Percentiles rank a stretch among this genome's conserved stretches.
Conservation (phyloP, 2,113 vertebrate genomes). For the Camelus bactrianus region DNA sequence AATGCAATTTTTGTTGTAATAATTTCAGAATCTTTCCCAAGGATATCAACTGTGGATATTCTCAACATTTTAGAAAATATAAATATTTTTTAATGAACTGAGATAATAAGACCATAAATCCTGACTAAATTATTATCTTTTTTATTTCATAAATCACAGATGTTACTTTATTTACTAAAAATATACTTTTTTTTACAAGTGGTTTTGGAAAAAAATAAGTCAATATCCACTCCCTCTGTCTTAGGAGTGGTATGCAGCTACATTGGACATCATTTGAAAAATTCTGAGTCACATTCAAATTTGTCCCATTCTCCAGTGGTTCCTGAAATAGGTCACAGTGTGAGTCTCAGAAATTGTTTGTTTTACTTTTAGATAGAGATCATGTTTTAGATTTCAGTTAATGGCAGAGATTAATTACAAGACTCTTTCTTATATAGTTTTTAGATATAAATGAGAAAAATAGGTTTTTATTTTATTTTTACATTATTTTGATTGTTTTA, state of each 20-base stretch:
- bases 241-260: background rate
- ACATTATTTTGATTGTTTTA: background rate
- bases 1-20: background rate
- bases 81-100: background rate
- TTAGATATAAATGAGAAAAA: background rate
- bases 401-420: background rate
- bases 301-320: background rate
- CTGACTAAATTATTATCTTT: background rate
- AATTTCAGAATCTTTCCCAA: background rate
- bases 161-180: background rate
- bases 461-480: background rate
- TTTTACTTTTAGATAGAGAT: background rate
- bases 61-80: background rate
- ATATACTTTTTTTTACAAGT: background rate
- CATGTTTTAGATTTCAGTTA: background rate
- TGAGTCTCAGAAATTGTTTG: background rate
- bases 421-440: background rate
- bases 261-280: background rate
- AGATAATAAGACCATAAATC: background rate
- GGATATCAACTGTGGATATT: background rate
- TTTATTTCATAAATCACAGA: background rate
- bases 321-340: background rate
- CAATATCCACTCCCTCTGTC: background rate
- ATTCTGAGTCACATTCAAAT: background rate
- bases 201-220: background rate